Evolutionary conservation across 2,797 vertebrate genomes (phyloP).

Genomic region (Petrocephalus schoutedeni): DNA sequence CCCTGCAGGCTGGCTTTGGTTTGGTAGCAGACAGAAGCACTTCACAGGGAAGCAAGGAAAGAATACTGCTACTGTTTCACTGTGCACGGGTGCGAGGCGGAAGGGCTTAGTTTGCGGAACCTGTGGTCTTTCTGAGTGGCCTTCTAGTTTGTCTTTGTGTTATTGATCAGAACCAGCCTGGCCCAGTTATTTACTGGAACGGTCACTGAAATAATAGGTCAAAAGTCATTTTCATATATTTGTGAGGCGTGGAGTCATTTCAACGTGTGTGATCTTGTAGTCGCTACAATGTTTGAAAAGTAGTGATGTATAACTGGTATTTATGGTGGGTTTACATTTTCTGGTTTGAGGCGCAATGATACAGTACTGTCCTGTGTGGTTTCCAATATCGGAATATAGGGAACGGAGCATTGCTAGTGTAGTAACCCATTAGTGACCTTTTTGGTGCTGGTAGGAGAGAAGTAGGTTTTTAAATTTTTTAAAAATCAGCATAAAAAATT

Average conservation of each 20-base stretch:
- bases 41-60: neutral
- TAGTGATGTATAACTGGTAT: neutral
- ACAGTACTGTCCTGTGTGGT: constrained; percentile 37
- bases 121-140: constrained; percentile 30
- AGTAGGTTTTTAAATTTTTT: neutral
- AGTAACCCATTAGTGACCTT: neutral
- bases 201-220: constrained; percentile 31
- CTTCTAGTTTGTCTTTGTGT: constrained; percentile 39
- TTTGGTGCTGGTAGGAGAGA: neutral
- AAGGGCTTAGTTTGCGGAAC: constrained; percentile 21
- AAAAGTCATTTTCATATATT: constrained; percentile 34
- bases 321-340: neutral
- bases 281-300: constrained; percentile 7
- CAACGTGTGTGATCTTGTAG: constrained; percentile 24
- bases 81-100: constrained; percentile 3
- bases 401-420: neutral
- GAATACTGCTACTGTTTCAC: neutral
- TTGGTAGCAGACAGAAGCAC: neutral
- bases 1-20: neutral
- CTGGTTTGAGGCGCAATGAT: neutral
- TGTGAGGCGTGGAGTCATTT: constrained; percentile 34
- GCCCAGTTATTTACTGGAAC: constrained; percentile 34
- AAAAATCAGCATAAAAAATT: neutral
- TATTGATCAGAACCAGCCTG: constrained; percentile 41
- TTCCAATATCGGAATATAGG: constrained; percentile 20